Evolutionary conservation across 2,797 vertebrate species (phyloP), one percentile per base, ranked within the genome.

Genomic region (Corythornis leucogaster): DNA sequence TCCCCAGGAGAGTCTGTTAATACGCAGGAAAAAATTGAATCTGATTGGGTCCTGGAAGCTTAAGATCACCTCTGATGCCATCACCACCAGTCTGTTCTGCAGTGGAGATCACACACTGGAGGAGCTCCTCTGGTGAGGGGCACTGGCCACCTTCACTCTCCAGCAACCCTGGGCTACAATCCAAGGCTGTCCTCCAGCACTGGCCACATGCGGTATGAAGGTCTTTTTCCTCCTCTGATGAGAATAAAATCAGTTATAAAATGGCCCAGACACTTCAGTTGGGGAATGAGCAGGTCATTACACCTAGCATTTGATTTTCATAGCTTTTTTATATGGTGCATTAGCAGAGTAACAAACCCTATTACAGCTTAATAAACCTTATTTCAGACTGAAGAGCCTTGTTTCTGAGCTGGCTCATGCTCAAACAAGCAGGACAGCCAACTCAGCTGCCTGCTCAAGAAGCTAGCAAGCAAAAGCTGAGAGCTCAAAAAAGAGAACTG

Each of bases 271-370:
- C 38, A 15, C 76, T 89, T 57, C 33, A 84, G 45, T 1, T 54
- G 75, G 81, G 40, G 74, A 93, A 51, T 0, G 64, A 89, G 80
- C 75, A 50, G 58, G 57, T 85, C 43, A 8, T 83, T 95, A 78
- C 5, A 91, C 69, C 62, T 48, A 54, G 73, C 76, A 30, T 57
- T 83, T 94, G 93, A 91, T 93, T 96, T 96, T 94, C 81, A 87
- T 77, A 15, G 69, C 71, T 80, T 89, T 92, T 89, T 70, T 30
- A 80, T 96, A 82, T 31, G 89, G 66, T 48, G 66, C 92, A 88
- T 94, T 92, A 93, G 83, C 74, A 54, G 82, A 89, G 84, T 89
- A 95, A 92, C 89, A 94, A 96, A 80, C 91, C 71, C 45, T 88
- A 50, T 67, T 92, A 67, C 48, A 43, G 15, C 58, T 95, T 91